Evolutionary conservation across 2,113 vertebrate species (phyloP).

Genomic region (Paedocypris sp.): DNA sequence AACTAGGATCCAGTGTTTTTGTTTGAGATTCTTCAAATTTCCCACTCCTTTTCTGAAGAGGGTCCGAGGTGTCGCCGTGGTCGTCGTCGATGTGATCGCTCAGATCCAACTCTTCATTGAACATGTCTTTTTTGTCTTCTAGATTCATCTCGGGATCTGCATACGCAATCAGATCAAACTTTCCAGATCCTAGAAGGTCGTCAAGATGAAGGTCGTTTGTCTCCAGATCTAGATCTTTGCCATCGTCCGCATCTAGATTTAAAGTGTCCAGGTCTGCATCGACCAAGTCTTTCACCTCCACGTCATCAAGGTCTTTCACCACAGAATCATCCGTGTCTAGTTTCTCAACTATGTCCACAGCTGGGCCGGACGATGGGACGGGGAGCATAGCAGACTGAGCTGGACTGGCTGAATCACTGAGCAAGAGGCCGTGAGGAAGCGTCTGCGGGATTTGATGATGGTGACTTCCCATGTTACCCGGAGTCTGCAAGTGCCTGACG

Average conservation of each 20-base stretch:
- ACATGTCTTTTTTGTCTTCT: slow-evolving; percentile 93
- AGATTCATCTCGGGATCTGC: slow-evolving; percentile 90
- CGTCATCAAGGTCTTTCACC: slow-evolving; percentile 88
- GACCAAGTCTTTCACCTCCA: slow-evolving; percentile 94
- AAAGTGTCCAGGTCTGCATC: slow-evolving; percentile 87
- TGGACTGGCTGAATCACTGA: slow-evolving; percentile 50
- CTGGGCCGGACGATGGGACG: slow-evolving; percentile 40
- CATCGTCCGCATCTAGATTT: slow-evolving; percentile 85
- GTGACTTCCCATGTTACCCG: slow-evolving; percentile 58
- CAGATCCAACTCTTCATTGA: slow-evolving; percentile 88
- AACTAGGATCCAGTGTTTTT: slow-evolving; percentile 55
- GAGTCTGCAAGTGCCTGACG: slow-evolving; percentile 51
- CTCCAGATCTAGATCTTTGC: slow-evolving; percentile 86
- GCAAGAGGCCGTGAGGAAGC: slow-evolving; percentile 52
- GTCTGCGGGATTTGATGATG: slow-evolving; percentile 50
- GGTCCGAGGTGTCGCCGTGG: slow-evolving; percentile 26
- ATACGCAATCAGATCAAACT: slow-evolving; percentile 95
- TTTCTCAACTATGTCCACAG: slow-evolving; percentile 67
- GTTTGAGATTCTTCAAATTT: slow-evolving; percentile 25
- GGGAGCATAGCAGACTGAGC: slow-evolving; percentile 43
- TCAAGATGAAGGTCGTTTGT: slow-evolving; percentile 86
- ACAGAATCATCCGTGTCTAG: slow-evolving; percentile 83
- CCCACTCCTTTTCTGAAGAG: slow-evolving; percentile 40
- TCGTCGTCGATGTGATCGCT: slow-evolving; percentile 76
- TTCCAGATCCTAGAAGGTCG: slow-evolving; percentile 82